Percentiles rank a stretch among this genome's conserved stretches.
These are phyloP conservation scores for Lomographa bimaculata DNA, from an alignment of 2,888 invertebrate species.

Conservation along the genomic window DNA sequence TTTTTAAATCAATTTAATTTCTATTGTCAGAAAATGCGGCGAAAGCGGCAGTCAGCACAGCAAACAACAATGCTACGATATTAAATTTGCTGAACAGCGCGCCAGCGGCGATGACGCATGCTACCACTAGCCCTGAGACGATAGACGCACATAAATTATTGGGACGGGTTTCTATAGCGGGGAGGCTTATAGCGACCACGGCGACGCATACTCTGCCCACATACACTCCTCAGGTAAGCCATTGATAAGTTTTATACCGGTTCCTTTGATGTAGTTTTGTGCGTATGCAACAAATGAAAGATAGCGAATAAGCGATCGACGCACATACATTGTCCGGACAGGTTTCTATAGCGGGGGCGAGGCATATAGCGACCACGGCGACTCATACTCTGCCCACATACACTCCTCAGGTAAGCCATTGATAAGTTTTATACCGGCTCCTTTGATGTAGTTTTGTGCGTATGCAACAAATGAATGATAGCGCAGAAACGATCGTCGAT, in stretches of 20 bases:
- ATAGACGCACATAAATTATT: constrained; percentile 69
- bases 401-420: constrained; percentile 60
- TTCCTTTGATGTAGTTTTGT: too few relatives aligned
- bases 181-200: constrained; percentile 65
- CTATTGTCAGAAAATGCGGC: constrained; percentile 78
- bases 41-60: constrained; percentile 73
- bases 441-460: too few relatives aligned
- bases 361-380: constrained; percentile 64
- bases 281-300: too few relatives aligned
- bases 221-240: constrained; percentile 66
- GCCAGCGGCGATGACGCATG: constrained; percentile 88
- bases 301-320: too few relatives aligned
- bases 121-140: constrained; percentile 50
- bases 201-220: constrained; percentile 64
- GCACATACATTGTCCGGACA: constrained; percentile 76
- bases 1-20: too few relatives aligned
- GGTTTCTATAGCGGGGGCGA: constrained; percentile 80
- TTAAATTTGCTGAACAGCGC: constrained; percentile 90
- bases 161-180: constrained; percentile 82
- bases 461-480: too few relatives aligned
- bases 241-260: too few relatives aligned
- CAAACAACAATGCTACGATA: constrained; percentile 88
- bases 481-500: constrained; percentile 54
- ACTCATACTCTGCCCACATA: constrained; percentile 66
- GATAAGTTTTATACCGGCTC: too few relatives aligned